Evolutionary conservation across 2,113 vertebrate species (phyloP), one percentile per base, ranked within the genome.

Genomic region (Mirounga angustirostris): DNA sequence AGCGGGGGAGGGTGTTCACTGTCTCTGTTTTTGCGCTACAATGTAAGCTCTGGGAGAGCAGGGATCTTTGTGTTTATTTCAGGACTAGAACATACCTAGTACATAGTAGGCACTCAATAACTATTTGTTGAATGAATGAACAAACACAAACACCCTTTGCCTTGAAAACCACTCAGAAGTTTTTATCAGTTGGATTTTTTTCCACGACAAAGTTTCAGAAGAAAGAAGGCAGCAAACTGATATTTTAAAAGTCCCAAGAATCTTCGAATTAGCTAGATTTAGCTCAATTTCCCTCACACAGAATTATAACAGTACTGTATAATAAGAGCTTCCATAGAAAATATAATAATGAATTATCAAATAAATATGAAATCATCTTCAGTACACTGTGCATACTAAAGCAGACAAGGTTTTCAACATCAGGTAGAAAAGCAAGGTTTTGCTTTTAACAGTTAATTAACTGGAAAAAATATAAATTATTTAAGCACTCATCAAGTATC

Each of bases 321-420:
- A 88, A 71, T 50, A 95, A 91, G 22, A 91, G 73, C 33, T 92
- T 96, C 73, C 50, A 74, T 92, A 87, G 24, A 28, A 87, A 87
- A 83, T 94, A 74, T 18, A 81, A 71, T 14, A 78, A 2, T 80
- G 58, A 81, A 54, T 80, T 81, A 61, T 43, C 7, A 73, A 92
- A 73, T 67, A 91, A 56, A 58, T 92, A 63, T 40, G 33, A 79
- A 91, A 84, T 78, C 43, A 90, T 76, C 46, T 84, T 76, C 28
- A 67, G 94, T n/a, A 65, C 16, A 91, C 4, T 90, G 15, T 76
- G 30, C 61, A 65, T n/a, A 50, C 6, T 81, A 71, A 40, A 81
- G 30, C 52, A 59, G 50, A 85, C 76, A 18, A 95, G 24, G 19
- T 63, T 89, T 73, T 43, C 79, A 65, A 65, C 7, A 74, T 69